A percentile compares a stretch with the other conserved stretches of the same genome.
These are phyloP conservation scores for Melanostigma gelatinosum DNA, from an alignment of 2,113 vertebrate genomes.

Conservation along the genomic window DNA sequence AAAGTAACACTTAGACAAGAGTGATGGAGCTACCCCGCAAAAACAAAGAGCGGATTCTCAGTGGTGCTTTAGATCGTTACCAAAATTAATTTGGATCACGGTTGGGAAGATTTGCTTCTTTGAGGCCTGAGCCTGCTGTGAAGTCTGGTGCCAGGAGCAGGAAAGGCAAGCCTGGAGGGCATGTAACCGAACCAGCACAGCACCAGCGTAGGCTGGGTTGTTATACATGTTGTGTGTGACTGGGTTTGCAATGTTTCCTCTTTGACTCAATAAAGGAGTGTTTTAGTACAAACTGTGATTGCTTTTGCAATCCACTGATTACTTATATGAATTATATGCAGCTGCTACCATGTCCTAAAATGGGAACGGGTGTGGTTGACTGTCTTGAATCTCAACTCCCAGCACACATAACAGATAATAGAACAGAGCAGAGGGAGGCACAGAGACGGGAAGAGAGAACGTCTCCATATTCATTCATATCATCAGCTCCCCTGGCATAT, in stretches of 20 bases:
- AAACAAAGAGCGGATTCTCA: constrained; percentile 44
- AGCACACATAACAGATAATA: constrained; percentile 9
- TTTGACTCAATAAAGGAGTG: neutral
- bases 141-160: neutral
- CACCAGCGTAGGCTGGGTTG: neutral
- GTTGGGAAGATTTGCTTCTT: constrained; percentile 7
- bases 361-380: neutral
- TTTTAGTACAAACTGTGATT: neutral
- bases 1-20: neutral
- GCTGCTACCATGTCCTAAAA: neutral
- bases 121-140: constrained; percentile 9
- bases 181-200: constrained; percentile 2
- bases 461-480: constrained; percentile 61
- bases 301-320: neutral
- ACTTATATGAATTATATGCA: neutral
- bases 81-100: constrained; percentile 42
- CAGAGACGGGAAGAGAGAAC: constrained; percentile 32
- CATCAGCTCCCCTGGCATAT: constrained; percentile 48
- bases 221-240: neutral
- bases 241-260: neutral
- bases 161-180: constrained; percentile 18
- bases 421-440: constrained; percentile 10
- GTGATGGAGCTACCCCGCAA: neutral
- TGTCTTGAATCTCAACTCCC: constrained; percentile 33
- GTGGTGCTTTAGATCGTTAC: constrained; percentile 32